Evolutionary conservation across 2,888 invertebrate species (phyloP).

Genomic region (Andrena camellia): DNA sequence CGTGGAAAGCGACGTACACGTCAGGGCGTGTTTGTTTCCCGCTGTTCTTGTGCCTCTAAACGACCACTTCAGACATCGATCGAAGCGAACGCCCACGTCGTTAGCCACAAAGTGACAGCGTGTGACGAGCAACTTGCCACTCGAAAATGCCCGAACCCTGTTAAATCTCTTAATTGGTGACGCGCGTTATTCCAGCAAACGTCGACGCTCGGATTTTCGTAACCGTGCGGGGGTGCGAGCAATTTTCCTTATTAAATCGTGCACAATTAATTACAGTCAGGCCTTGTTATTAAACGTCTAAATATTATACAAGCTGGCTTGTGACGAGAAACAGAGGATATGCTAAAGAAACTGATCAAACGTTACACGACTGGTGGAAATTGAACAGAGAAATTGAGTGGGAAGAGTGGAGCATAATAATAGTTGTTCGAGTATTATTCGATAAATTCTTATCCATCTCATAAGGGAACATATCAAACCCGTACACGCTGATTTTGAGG

Average conservation of each 20-base stretch:
- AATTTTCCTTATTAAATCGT: conserved; percentile 13
- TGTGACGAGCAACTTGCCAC: conserved; percentile 59
- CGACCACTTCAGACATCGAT: conserved; percentile 62
- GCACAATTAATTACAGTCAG: conserved; percentile 15
- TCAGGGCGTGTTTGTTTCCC: conserved; percentile 42
- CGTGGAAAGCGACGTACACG: conserved; percentile 8
- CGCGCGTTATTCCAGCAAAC: conserved; percentile 34
- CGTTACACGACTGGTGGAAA: no score
- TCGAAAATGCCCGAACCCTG: conserved; percentile 40
- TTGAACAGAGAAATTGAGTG: no score
- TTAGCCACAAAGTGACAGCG: conserved; percentile 58
- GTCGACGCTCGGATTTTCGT: conserved; percentile 7
- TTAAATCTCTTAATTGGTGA: conserved; percentile 54
- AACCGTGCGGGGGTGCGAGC: background rate
- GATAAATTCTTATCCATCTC: no score
- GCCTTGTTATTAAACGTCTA: background rate
- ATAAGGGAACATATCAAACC: no score
- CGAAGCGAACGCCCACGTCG: conserved; percentile 43
- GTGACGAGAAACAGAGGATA: no score
- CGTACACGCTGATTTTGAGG: no score
- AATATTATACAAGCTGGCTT: no score
- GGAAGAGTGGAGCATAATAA: no score
- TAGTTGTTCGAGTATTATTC: no score
- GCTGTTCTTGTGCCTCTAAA: conserved; percentile 46
- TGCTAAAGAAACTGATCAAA: no score